Evolutionary conservation across 2,113 vertebrate genomes (phyloP).

Genomic region (Corythornis cristatus): DNA sequence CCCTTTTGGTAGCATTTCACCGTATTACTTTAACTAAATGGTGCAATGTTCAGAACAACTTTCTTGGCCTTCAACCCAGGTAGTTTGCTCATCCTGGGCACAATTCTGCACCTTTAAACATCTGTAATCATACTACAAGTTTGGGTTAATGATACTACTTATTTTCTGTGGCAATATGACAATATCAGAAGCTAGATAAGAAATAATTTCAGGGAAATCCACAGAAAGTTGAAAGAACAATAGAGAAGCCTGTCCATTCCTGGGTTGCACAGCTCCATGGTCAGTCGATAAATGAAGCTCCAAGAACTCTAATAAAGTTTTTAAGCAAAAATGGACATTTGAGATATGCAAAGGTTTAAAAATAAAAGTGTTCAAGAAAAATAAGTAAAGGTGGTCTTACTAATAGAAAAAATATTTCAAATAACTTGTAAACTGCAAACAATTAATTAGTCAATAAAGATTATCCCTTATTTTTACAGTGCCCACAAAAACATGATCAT

Average conservation of each 20-base stretch:
- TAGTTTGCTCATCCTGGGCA: background rate
- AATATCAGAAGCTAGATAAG: background rate
- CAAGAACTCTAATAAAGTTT: background rate
- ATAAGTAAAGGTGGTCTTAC: background rate
- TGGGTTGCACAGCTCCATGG: background rate
- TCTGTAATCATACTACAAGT: background rate
- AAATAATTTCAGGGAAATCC: background rate
- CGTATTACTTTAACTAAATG: background rate
- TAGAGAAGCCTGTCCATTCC: background rate
- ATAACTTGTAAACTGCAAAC: background rate
- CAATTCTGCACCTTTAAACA: background rate
- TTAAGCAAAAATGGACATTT: background rate
- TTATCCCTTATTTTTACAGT: background rate
- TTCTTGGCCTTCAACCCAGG: background rate
- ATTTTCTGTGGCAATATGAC: background rate
- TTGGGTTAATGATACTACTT: background rate
- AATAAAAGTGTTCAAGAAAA: background rate
- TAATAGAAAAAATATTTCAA: background rate
- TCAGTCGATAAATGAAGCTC: fast-evolving
- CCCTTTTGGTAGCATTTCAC: background rate
- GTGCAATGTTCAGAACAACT: background rate
- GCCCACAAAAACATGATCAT: background rate
- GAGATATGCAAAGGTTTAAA: background rate
- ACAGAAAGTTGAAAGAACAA: background rate
- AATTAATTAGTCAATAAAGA: background rate